These are phyloP conservation scores for Epinotia bilunana DNA, from an alignment of 2,888 invertebrate genomes.

Conservation along the genomic window DNA sequence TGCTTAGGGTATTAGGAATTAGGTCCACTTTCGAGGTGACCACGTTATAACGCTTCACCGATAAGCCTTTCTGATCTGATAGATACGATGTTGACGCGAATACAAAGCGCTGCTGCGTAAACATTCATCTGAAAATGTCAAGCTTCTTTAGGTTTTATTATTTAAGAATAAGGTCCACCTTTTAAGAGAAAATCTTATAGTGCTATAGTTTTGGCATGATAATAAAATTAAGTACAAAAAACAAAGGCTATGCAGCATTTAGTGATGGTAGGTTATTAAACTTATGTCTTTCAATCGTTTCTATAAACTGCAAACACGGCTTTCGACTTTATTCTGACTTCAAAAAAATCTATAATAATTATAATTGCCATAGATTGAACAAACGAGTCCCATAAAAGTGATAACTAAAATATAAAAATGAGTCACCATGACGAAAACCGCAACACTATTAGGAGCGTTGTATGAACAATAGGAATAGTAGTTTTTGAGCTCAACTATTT, in stretches of 20 bases:
- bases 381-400: neutral
- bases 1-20: no score
- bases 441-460: no score
- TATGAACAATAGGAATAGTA: neutral
- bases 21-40: neutral
- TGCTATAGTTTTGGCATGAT: neutral
- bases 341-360: neutral
- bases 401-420: neutral
- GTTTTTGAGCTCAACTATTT: constrained; percentile 6
- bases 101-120: no score
- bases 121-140: no score
- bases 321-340: neutral
- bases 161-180: neutral
- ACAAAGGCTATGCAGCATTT: neutral
- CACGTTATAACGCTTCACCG: no score
- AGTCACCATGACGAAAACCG: no score
- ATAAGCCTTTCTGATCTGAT: no score
- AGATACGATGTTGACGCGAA: no score
- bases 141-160: no score
- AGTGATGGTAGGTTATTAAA: neutral
- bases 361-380: neutral
- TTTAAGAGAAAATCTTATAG: neutral
- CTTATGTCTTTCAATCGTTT: neutral
- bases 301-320: no score
- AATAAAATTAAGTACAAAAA: neutral